Base-by-base conservation (phyloP, 2,113 vertebrate genomes). In the Barbus barbus region DNA sequence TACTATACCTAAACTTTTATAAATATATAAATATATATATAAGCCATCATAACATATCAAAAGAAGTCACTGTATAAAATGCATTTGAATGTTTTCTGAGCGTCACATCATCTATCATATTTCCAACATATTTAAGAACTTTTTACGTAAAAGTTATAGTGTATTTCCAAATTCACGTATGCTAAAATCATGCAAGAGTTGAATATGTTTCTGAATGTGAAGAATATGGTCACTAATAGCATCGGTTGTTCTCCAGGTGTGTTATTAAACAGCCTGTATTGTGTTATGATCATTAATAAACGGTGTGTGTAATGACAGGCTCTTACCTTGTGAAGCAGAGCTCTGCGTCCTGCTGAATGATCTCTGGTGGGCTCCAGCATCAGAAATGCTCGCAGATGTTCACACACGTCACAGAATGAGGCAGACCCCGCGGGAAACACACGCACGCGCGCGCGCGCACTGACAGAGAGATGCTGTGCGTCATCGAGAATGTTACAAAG, bases 301-400 rank as follows among this genome's bases (percentile, higher is more conserved):
- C 28, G 9, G 16, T 67, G 44, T 44, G 69, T 20, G 31, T 33
- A 69, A 20, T 18, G 65, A 12, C 13, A 16, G 69, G 22, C n/a
- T 73, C 86, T 82, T 84, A 87, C 86, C 86, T 84, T 48, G 51
- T 53, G 72, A 63, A 77, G 46, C 65, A 11, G 78, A 31, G 72
- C 74, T 12, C 6, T 12, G 72, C n/a, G 26, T 48, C 36, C 36
- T 63, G 61, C 69, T 46, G 69, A 53, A 81, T 67, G 78, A 48
- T 84, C 63, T 48, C 71, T 71, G 71, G 18, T 44, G 58, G 14
- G 69, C 71, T 84, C 33, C 36, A 41, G 36, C 76, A 41, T 65
- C 31, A 46, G 48, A 46, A 73, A 13, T 48, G 51, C n/a, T 60
- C 24, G n/a, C 9, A 31, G 41, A 28, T 83, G 24, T 48, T 48